These are phyloP conservation scores for Anguilla megastoma DNA, from an alignment of 2,797 vertebrate genomes.

Conservation along the genomic window DNA sequence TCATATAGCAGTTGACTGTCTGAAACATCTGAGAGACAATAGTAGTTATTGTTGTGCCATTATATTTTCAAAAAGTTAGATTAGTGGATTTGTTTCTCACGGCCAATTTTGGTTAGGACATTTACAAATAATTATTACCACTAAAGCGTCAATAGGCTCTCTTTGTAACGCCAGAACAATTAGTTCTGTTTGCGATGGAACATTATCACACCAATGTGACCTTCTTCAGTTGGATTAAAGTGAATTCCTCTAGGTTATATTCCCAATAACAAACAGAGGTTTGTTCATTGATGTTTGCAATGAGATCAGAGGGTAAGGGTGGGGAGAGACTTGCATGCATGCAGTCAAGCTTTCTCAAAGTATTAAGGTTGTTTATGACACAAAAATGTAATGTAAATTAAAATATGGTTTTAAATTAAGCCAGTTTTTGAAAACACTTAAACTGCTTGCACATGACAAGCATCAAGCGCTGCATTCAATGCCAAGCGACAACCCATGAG, in stretches of 20 bases:
- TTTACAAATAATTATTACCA: background rate
- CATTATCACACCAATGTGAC: background rate
- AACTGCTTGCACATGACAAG: too few species aligned
- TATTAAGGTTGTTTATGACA: background rate
- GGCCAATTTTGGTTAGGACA: background rate
- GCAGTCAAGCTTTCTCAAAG: background rate
- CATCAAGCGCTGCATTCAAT: too few species aligned
- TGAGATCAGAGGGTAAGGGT: background rate
- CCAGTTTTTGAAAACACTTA: too few species aligned
- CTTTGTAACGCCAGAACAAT: conserved; percentile 3
- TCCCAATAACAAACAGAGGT: background rate
- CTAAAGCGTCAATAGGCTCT: background rate
- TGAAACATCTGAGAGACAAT: background rate
- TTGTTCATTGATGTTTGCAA: background rate
- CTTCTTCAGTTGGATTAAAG: background rate
- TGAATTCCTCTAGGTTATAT: background rate
- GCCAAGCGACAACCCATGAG: too few species aligned
- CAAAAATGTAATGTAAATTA: background rate
- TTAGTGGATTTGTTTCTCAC: background rate
- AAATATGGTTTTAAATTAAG: background rate
- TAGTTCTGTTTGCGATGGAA: background rate
- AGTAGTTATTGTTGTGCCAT: background rate
- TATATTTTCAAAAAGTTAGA: background rate
- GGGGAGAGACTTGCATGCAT: background rate
- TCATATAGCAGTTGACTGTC: background rate